Evolutionary conservation across 2,888 invertebrate species (phyloP).

Genomic region (Stomorhina lunata): DNA sequence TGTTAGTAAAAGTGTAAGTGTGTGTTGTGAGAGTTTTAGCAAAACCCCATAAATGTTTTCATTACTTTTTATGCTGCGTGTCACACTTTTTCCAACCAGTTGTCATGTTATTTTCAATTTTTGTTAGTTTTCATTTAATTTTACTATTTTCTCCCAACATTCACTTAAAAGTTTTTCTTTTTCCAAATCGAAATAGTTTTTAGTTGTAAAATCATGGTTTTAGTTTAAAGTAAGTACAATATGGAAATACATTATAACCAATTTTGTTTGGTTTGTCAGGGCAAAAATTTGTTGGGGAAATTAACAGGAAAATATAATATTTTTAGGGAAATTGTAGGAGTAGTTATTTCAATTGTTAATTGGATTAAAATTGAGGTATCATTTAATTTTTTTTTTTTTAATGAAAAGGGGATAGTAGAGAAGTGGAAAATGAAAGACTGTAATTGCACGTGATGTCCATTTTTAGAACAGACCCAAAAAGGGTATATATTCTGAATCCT

Average conservation of each 20-base stretch:
- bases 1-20: neutral
- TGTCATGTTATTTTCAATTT: slow-evolving; percentile 28
- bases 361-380: neutral
- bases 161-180: slow-evolving; percentile 36
- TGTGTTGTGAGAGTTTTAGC: neutral
- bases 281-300: neutral
- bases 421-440: too few species aligned
- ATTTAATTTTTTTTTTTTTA: neutral
- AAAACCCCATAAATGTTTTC: slow-evolving; percentile 5
- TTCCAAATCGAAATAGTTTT: too few species aligned
- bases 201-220: neutral
- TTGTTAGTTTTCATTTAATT: neutral
- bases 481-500: too few species aligned
- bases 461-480: too few species aligned
- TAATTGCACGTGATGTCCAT: too few species aligned
- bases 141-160: neutral
- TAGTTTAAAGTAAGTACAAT: neutral
- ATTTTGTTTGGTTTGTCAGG: neutral
- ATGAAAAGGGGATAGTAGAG: too few species aligned
- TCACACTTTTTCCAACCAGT: slow-evolving; percentile 11
- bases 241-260: too few species aligned
- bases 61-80: slow-evolving; percentile 36
- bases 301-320: neutral
- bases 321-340: too few species aligned
- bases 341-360: neutral